phyloP scores from a whole-genome alignment of 2,797 vertebrate species.

The Vespertilio murinus region DNA sequence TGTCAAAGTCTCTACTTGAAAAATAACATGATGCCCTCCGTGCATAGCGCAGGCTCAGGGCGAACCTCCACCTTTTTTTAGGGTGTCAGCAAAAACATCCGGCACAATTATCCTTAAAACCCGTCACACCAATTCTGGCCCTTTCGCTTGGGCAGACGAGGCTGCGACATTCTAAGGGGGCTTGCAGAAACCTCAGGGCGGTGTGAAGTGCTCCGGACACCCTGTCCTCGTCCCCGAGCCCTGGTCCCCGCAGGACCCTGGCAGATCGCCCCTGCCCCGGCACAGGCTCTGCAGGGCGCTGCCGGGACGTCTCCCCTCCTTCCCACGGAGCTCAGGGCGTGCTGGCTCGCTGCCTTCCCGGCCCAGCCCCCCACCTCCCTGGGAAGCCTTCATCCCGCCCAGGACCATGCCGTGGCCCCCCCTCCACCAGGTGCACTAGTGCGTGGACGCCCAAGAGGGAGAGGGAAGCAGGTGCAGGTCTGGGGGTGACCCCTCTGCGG shows the following conservation, averaged over 20 bases:
- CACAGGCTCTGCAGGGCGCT: background rate
- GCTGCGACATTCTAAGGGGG: background rate
- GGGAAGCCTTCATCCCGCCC: background rate
- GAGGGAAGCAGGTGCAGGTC: background rate
- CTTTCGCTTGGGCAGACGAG: background rate
- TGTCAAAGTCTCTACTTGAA: background rate
- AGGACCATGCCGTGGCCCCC: background rate
- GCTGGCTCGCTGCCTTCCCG: background rate
- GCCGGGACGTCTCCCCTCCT: background rate
- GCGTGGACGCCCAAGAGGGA: background rate
- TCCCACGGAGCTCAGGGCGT: background rate
- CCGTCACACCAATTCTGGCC: background rate
- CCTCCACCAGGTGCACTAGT: background rate
- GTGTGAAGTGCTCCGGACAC: background rate
- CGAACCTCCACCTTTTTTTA: background rate
- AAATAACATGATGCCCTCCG: background rate
- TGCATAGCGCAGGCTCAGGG: background rate
- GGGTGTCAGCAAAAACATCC: background rate
- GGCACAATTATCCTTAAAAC: background rate
- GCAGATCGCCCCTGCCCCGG: background rate
- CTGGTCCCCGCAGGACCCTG: conserved; percentile 10
- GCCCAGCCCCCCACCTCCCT: background rate
- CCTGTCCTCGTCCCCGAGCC: background rate
- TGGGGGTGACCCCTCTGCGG: background rate
- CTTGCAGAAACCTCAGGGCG: conserved; percentile 3